These are phyloP conservation scores for Syngnathus scovelli DNA, from an alignment of 2,113 vertebrate genomes.

Conservation along the genomic window DNA sequence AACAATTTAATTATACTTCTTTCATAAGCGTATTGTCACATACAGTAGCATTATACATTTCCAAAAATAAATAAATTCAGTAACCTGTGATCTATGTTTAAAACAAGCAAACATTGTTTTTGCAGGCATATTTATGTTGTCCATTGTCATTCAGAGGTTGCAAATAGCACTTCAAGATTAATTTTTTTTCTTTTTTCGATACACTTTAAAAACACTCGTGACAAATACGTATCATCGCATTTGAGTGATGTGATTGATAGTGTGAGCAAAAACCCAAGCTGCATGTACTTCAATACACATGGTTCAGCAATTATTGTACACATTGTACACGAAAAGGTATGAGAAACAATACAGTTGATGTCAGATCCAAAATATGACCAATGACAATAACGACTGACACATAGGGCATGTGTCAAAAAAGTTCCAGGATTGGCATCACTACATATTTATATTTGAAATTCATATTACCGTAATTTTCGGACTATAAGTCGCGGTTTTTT, in stretches of 20 bases:
- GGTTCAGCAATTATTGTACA: conserved; percentile 10
- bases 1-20: conserved; percentile 49
- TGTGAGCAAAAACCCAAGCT: conserved; percentile 18
- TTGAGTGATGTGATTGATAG: conserved; percentile 13
- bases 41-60: conserved; percentile 39
- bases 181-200: conserved; percentile 11
- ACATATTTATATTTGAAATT: neutral
- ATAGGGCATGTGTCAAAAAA: neutral
- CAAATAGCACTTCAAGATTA: conserved; percentile 22
- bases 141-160: neutral
- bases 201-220: conserved; percentile 24
- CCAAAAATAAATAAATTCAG: conserved; percentile 59
- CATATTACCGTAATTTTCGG: no score
- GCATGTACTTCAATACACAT: conserved; percentile 24
- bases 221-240: conserved; percentile 22
- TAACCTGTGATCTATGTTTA: conserved; percentile 37
- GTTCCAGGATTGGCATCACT: neutral
- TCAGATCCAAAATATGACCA: conserved; percentile 6
- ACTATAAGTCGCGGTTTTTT: no score
- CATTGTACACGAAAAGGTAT: conserved; percentile 1
- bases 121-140: conserved; percentile 9
- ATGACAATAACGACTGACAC: conserved; percentile 1
- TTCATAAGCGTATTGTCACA: conserved; percentile 43
- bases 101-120: conserved; percentile 29
- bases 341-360: neutral